Conservation (phyloP, 2,888 invertebrate genomes). For the Stenichneumon culpator region DNA sequence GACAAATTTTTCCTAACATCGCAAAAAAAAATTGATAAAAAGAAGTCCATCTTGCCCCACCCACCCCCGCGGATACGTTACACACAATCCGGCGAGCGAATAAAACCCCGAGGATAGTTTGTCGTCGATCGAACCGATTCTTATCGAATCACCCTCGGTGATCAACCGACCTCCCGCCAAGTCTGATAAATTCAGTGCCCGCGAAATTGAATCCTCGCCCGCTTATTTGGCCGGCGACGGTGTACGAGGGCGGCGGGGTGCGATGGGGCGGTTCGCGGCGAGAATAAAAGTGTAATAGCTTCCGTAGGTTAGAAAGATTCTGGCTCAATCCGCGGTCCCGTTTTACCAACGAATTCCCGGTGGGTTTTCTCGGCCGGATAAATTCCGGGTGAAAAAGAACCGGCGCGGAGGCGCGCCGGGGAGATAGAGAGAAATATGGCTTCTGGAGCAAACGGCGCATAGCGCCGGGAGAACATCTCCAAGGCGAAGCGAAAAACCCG, state of each 20-base stretch:
- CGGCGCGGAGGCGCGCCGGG: background rate
- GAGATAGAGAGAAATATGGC: slow-evolving; percentile 33
- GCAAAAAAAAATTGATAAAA: too few relatives aligned
- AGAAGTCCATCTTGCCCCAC: too few relatives aligned
- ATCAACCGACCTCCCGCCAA: slow-evolving; percentile 5
- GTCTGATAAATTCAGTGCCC: slow-evolving; percentile 35
- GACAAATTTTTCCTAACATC: too few relatives aligned
- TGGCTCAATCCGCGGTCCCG: background rate
- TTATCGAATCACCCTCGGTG: slow-evolving; percentile 20
- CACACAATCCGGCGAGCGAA: background rate
- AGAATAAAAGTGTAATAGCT: slow-evolving; percentile 28
- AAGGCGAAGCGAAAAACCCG: background rate
- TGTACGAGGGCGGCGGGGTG: background rate
- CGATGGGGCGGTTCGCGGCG: background rate
- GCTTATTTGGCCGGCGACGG: background rate
- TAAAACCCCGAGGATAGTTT: slow-evolving; percentile 19
- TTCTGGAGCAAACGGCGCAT: slow-evolving; percentile 3
- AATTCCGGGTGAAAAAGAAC: slow-evolving; percentile 22
- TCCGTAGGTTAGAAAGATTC: slow-evolving; percentile 3
- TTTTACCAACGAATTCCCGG: background rate
- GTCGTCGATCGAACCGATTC: slow-evolving; percentile 30
- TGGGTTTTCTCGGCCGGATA: slow-evolving; percentile 34
- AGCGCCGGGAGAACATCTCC: background rate
- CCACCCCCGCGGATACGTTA: background rate
- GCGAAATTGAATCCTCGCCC: slow-evolving; percentile 38